phyloP scores from a whole-genome alignment of 2,888 invertebrate genomes.

The Apotomis betuletana region DNA sequence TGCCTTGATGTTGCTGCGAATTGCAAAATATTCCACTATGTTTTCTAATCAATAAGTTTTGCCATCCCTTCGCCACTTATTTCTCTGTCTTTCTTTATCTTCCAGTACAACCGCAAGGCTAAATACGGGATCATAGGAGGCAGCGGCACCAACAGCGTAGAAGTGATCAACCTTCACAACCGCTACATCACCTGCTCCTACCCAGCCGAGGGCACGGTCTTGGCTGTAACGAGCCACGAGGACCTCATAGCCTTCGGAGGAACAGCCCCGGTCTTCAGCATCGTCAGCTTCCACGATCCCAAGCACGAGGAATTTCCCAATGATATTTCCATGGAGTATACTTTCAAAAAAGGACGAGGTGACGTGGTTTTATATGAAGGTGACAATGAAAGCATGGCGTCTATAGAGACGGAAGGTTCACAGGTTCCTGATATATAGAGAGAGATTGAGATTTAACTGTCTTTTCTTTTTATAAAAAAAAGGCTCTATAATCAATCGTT shows the following conservation, averaged over 20 bases:
- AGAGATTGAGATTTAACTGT: too few relatives aligned
- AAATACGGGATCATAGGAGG: slow-evolving; percentile 77
- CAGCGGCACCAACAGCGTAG: slow-evolving; percentile 75
- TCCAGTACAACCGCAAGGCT: slow-evolving; percentile 76
- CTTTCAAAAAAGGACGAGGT: slow-evolving; percentile 47
- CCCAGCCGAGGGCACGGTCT: slow-evolving; percentile 64
- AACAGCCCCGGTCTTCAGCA: slow-evolving; percentile 66
- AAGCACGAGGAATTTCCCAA: slow-evolving; percentile 68
- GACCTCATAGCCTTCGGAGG: slow-evolving; percentile 76
- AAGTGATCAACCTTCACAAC: slow-evolving; percentile 76
- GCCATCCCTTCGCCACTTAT: too few relatives aligned
- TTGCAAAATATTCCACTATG: too few relatives aligned
- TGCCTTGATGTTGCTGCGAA: too few relatives aligned
- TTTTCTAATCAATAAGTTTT: too few relatives aligned
- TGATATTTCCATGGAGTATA: slow-evolving; percentile 45
- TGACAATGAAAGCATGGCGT: slow-evolving; percentile 12
- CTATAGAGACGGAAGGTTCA: neutral
- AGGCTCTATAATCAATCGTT: too few relatives aligned
- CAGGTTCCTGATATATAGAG: too few relatives aligned
- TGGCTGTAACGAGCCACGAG: slow-evolving; percentile 68
- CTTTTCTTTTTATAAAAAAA: too few relatives aligned
- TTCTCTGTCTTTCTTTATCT: slow-evolving; percentile 38
- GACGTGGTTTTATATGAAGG: slow-evolving; percentile 16
- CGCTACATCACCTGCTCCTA: slow-evolving; percentile 75
- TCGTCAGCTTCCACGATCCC: slow-evolving; percentile 73